Conservation (phyloP, 2,113 vertebrate genomes). For the Nipponia nippon region DNA sequence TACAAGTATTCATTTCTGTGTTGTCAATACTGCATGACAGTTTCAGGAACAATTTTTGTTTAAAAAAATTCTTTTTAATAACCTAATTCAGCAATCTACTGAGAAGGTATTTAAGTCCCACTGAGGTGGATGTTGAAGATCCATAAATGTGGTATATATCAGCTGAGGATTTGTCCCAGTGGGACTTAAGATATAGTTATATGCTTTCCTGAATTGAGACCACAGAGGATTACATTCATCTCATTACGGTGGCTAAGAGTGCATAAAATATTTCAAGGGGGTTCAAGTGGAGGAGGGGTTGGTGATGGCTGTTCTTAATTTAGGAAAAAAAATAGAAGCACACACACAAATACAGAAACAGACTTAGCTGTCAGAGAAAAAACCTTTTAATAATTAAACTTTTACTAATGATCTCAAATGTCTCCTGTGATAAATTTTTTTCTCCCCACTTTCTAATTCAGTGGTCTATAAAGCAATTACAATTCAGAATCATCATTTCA, state of each 20-base stretch:
- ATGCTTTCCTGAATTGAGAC: not conserved
- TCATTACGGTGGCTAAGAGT: not conserved
- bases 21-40: not conserved
- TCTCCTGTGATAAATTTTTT: slow-evolving; percentile 4
- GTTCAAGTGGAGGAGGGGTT: not conserved
- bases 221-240: not conserved
- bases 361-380: not conserved
- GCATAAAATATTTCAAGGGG: not conserved
- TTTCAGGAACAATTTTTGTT: not conserved
- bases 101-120: not conserved
- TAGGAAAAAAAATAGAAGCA: not conserved
- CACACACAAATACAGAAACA: not conserved
- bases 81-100: not conserved
- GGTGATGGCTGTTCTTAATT: not conserved
- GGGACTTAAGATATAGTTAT: not conserved
- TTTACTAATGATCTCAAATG: slow-evolving; percentile 27
- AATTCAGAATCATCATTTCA: slow-evolving; percentile 23
- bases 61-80: not conserved
- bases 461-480: slow-evolving; percentile 33
- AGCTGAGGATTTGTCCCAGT: not conserved
- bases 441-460: slow-evolving; percentile 26
- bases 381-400: slow-evolving; percentile 51
- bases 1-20: not conserved
- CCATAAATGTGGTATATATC: not conserved
- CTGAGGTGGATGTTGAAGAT: not conserved